phyloP scores from a whole-genome alignment of 2,888 invertebrate species.

The Xylota segnis region DNA sequence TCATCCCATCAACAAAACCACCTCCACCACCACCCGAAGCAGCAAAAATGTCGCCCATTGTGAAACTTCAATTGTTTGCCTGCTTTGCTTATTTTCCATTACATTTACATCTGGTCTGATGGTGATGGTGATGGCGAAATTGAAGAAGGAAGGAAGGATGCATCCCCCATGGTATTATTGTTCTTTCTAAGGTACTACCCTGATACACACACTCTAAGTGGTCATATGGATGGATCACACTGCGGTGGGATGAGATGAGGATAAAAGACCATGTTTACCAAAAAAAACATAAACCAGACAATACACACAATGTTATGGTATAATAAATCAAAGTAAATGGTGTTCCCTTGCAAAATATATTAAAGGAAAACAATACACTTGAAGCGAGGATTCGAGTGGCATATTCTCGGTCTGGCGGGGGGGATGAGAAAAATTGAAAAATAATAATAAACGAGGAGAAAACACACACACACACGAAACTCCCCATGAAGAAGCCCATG shows the following conservation, averaged over 20 bases:
- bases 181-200: slow-evolving; percentile 1
- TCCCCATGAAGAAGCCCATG: neutral
- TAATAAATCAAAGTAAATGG: slow-evolving; percentile 75
- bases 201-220: slow-evolving; percentile 10
- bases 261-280: slow-evolving; percentile 25
- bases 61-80: slow-evolving; percentile 58
- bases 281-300: slow-evolving; percentile 20
- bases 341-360: slow-evolving; percentile 66
- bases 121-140: slow-evolving; percentile 37
- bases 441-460: slow-evolving; percentile 68
- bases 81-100: slow-evolving; percentile 66
- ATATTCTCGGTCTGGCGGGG: neutral
- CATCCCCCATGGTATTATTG: slow-evolving; percentile 6
- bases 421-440: slow-evolving; percentile 62
- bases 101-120: slow-evolving; percentile 51
- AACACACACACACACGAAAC: neutral
- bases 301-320: slow-evolving; percentile 59
- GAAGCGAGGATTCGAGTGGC: slow-evolving; percentile 6
- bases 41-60: slow-evolving; percentile 10
- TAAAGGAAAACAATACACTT: slow-evolving; percentile 73
- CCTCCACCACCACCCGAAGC: slow-evolving; percentile 5
- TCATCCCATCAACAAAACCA: neutral
- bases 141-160: slow-evolving; percentile 14
- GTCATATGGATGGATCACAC: slow-evolving; percentile 11
- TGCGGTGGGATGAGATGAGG: neutral